Evolutionary conservation across 2,888 invertebrate genomes (phyloP).

Genomic region (Epirrhoe alternata): DNA sequence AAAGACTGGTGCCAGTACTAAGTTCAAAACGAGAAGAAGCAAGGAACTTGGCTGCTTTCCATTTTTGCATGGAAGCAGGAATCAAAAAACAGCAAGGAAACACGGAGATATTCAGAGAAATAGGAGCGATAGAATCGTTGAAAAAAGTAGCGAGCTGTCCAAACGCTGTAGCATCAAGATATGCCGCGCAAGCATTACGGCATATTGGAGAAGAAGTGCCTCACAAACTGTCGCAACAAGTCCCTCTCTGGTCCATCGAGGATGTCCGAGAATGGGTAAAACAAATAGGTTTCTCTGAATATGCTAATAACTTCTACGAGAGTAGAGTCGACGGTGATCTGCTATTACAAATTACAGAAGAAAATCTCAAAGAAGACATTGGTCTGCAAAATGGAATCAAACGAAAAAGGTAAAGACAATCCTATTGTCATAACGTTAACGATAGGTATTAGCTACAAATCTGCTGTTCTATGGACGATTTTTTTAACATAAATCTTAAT

Average conservation of each 20-base stretch:
- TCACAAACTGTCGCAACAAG: slow-evolving; percentile 98
- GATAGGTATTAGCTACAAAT: background rate
- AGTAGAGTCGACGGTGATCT: slow-evolving; percentile 99
- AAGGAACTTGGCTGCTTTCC: slow-evolving; percentile 98
- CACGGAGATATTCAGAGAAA: slow-evolving; percentile 95
- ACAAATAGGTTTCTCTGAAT: slow-evolving; percentile 97
- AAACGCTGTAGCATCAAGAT: slow-evolving; percentile 98
- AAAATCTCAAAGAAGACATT: slow-evolving; percentile 96
- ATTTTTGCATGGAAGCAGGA: slow-evolving; percentile 99
- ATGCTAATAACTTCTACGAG: slow-evolving; percentile 92
- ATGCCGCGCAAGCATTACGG: slow-evolving; percentile 96
- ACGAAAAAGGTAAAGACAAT: slow-evolving; percentile 88
- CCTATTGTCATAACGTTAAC: background rate
- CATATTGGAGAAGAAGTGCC: slow-evolving; percentile 98
- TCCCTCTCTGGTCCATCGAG: slow-evolving; percentile 98
- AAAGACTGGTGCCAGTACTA: slow-evolving; percentile 96
- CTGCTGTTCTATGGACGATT: too few species aligned
- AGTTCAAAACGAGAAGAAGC: slow-evolving; percentile 98
- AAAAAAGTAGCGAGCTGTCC: slow-evolving; percentile 99
- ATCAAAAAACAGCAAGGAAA: slow-evolving; percentile 98
- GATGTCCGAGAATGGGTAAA: slow-evolving; percentile 99
- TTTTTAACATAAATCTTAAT: slow-evolving; percentile 3
- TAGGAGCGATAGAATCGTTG: slow-evolving; percentile 97
- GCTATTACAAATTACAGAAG: slow-evolving; percentile 95
- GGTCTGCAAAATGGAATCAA: slow-evolving; percentile 97